Percentiles rank a stretch among this genome's conserved stretches.
Conservation (phyloP, 2,113 vertebrate species). For the Erythrocercus mccallii region DNA sequence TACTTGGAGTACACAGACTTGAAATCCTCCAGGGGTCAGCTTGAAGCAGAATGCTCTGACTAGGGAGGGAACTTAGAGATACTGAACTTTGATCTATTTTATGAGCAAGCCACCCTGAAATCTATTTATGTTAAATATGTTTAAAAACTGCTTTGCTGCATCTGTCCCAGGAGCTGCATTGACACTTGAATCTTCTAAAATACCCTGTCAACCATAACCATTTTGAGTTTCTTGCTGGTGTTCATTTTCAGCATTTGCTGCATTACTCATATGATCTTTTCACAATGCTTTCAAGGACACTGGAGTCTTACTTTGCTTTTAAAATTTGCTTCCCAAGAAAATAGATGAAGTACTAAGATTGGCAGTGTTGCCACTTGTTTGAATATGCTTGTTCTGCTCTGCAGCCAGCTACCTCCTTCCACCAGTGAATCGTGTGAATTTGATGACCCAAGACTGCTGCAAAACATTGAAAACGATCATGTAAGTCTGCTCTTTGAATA, state of each 20-base stretch:
- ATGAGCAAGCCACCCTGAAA: not conserved
- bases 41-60: not conserved
- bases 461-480: constrained; percentile 91
- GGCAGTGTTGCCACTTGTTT: not conserved
- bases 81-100: not conserved
- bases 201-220: rapidly evolving
- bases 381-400: constrained; percentile 7
- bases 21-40: not conserved
- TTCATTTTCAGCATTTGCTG: not conserved
- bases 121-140: not conserved
- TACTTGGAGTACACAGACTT: not conserved
- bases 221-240: not conserved
- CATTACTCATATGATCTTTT: not conserved
- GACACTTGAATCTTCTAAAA: not conserved
- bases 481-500: constrained; percentile 70
- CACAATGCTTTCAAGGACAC: not conserved
- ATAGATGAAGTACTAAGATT: not conserved
- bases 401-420: constrained; percentile 84
- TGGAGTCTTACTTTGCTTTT: not conserved
- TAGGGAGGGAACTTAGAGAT: not conserved
- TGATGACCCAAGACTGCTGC: constrained; percentile 89
- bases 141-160: not conserved
- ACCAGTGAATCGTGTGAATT: constrained; percentile 89
- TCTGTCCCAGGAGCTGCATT: not conserved
- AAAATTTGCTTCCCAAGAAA: not conserved